Evolutionary conservation across 2,797 vertebrate genomes (phyloP).

Genomic region (Melanogrammus aeglefinus): DNA sequence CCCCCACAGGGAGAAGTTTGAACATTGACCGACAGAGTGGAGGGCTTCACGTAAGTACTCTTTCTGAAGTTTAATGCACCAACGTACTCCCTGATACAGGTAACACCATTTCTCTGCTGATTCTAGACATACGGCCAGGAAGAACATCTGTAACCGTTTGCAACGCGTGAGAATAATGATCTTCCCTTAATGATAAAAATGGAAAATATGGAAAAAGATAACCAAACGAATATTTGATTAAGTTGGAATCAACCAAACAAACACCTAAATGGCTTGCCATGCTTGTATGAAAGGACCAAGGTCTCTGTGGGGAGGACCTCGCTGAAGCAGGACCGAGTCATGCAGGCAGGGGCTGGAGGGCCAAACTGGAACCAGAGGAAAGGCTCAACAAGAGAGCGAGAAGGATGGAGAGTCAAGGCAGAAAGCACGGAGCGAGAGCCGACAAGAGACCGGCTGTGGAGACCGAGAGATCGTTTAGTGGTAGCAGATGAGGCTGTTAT

Average conservation of each 20-base stretch:
- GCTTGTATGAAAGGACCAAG: not conserved
- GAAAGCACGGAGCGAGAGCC: not conserved
- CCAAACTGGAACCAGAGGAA: not conserved
- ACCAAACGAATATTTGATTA: not conserved
- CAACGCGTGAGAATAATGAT: slow-evolving; percentile 22
- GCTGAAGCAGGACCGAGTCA: too few species aligned
- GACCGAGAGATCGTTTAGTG: too few species aligned
- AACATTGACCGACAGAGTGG: rapidly evolving
- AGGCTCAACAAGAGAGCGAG: not conserved
- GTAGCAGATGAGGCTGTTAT: too few species aligned
- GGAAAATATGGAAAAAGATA: not conserved
- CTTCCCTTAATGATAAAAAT: not conserved
- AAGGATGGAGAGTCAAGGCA: not conserved
- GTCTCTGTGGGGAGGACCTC: not conserved
- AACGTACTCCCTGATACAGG: not conserved
- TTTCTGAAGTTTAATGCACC: not conserved
- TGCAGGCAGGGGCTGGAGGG: not conserved
- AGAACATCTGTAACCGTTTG: rapidly evolving
- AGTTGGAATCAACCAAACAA: not conserved
- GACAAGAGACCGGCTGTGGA: too few species aligned
- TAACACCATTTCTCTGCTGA: not conserved
- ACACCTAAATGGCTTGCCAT: not conserved
- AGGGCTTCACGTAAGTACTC: slow-evolving; percentile 35
- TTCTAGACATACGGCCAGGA: slow-evolving; percentile 14
- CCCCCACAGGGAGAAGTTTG: slow-evolving; percentile 31